A percentile compares a stretch with the other conserved stretches of the same genome.
Evolutionary conservation across 2,797 vertebrate species (phyloP).

Genomic region (Intellagama lesueurii): DNA sequence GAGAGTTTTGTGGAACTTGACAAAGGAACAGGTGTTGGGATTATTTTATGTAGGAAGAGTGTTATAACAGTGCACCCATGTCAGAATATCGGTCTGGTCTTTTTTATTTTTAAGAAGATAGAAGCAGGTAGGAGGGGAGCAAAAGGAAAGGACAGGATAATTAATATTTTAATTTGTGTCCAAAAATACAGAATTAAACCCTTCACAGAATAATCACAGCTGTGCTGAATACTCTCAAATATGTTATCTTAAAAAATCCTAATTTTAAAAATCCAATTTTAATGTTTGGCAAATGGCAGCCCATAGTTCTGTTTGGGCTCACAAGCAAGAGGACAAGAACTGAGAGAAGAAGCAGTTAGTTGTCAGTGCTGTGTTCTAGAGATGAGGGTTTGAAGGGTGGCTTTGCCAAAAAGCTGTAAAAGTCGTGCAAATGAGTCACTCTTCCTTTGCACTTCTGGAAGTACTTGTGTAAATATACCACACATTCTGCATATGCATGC

Average conservation of each 20-base stretch:
- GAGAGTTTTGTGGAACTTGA: constrained; percentile 70
- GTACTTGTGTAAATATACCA: background rate
- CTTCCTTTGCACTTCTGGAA: background rate
- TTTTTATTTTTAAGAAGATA: constrained; percentile 60
- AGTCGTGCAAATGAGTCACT: background rate
- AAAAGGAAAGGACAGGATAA: constrained; percentile 41
- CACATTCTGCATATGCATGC: background rate
- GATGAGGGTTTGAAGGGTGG: background rate
- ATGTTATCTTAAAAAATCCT: constrained; percentile 8
- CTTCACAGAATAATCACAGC: constrained; percentile 44
- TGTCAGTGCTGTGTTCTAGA: background rate
- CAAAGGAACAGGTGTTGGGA: constrained; percentile 75
- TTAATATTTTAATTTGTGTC: constrained; percentile 64
- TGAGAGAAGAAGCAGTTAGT: too few relatives aligned
- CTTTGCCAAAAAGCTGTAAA: background rate
- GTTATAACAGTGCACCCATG: constrained; percentile 63
- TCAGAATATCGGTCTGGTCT: constrained; percentile 65
- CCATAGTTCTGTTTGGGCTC: background rate
- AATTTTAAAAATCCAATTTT: constrained; percentile 28
- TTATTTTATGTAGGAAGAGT: constrained; percentile 67
- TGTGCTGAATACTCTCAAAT: constrained; percentile 34
- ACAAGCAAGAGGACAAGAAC: background rate
- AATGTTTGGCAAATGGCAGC: constrained; percentile 7
- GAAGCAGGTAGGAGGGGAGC: constrained; percentile 53
- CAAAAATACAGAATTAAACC: constrained; percentile 60